Evolutionary conservation across 2,113 vertebrate species (phyloP).

Genomic region (Planiliza haematocheilus): DNA sequence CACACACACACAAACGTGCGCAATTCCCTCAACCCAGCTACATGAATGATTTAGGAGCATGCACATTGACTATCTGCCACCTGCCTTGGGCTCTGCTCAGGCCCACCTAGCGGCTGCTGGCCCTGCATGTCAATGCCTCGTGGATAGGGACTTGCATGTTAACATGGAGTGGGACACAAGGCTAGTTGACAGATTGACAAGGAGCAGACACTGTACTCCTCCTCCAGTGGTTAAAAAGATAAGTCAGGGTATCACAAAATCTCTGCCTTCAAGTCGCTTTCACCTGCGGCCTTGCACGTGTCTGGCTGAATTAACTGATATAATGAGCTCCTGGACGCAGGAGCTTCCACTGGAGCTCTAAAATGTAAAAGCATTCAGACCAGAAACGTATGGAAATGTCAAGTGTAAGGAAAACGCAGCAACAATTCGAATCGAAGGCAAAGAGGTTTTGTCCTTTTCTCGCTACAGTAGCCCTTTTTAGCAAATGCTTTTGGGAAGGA

Average conservation of each 20-base stretch:
- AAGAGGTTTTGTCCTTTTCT: constrained; percentile 30
- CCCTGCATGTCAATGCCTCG: constrained; percentile 78
- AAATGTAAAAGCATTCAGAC: background rate
- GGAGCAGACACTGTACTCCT: constrained; percentile 53
- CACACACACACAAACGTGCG: constrained; percentile 40
- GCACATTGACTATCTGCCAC: constrained; percentile 84
- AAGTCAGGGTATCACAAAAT: constrained; percentile 38
- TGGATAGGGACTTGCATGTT: constrained; percentile 79
- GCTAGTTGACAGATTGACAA: constrained; percentile 66
- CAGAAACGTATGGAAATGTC: constrained; percentile 24
- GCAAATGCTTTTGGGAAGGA: constrained; percentile 42
- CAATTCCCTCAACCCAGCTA: constrained; percentile 62
- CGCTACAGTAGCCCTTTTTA: constrained; percentile 19
- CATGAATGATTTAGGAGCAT: constrained; percentile 84
- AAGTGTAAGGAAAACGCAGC: constrained; percentile 35
- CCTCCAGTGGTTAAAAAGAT: constrained; percentile 37
- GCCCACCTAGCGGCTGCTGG: constrained; percentile 78
- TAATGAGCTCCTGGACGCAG: background rate
- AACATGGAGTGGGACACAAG: constrained; percentile 66
- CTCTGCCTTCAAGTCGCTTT: constrained; percentile 34
- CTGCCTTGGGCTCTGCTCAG: constrained; percentile 77
- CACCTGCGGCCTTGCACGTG: background rate
- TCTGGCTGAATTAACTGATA: constrained; percentile 12
- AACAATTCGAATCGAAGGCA: constrained; percentile 6
- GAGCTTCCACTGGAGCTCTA: constrained; percentile 9